Conservation (phyloP, 2,113 vertebrate genomes). For the Nerophis ophidion region DNA sequence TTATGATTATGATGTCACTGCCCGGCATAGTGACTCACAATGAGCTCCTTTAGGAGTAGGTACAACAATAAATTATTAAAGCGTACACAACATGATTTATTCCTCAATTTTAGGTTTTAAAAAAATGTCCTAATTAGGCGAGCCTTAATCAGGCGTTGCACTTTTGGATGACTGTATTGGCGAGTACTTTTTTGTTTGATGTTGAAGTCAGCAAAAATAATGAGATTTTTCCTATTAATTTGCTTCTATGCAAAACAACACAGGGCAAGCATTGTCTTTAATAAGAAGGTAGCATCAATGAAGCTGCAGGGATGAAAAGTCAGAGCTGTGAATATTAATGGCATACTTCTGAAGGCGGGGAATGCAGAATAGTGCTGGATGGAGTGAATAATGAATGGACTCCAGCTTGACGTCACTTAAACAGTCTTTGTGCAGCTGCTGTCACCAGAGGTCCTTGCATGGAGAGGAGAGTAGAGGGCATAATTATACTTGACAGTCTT, state of each 20-base stretch:
- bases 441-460: constrained; percentile 14
- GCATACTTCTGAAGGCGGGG: constrained; percentile 29
- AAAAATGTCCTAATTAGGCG: no score
- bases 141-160: no score
- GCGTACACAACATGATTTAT: no score
- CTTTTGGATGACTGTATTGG: no score
- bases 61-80: no score
- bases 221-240: no score
- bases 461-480: background rate
- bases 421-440: constrained; percentile 36
- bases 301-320: constrained; percentile 43
- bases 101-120: no score
- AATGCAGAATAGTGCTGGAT: constrained; percentile 35
- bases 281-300: constrained; percentile 17
- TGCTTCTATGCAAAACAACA: background rate
- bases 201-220: no score
- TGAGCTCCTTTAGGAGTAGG: constrained; percentile 10
- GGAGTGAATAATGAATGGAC: constrained; percentile 67
- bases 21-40: constrained; percentile 19
- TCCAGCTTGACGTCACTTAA: constrained; percentile 50
- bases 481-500: background rate
- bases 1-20: constrained; percentile 19
- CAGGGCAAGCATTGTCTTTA: constrained; percentile 12
- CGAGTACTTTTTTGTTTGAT: no score
- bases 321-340: constrained; percentile 58